Base-by-base conservation (phyloP, 1,140 invertebrate species). In the Probaryconus sp. region DNA sequence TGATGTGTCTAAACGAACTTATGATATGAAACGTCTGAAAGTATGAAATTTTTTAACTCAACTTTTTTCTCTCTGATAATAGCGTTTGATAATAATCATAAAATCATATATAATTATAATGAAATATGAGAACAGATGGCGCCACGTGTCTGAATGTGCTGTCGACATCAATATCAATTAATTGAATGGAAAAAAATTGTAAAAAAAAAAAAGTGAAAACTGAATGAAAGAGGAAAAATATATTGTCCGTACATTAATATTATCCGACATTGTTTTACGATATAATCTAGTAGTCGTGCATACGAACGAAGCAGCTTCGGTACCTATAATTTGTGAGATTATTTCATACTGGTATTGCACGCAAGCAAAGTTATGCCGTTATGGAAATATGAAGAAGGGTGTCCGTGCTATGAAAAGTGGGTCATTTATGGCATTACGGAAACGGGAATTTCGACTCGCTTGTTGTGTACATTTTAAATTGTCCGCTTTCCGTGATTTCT, bases 261-360 rank as follows among this genome's bases (percentile, higher is more conserved):
- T 9, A 30, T 9, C 28, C 9, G 28, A 30, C 28, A 30, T 30
- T 48, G 33, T 45, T 70, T 45, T 13, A 37, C 20, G 51, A 55
- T 64, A 37, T 61, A 40, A 70, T 70, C 55, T 33, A 30, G 31
- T 38, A 43, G 17, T 28, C 6, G 14, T 9, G 53, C 21, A 28
- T 42, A 21, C 17, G 42, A 10, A 28, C 20, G 40, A 55, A 56
- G n/a, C n/a, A n/a, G n/a, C 35, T 60, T 65, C 43, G 53, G 60
- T 64, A 21, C 24, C 53, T 60, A 38, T 60, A 72, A 72, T 72
- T 65, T 72, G 69, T 10, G 53, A 38, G 38, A 72, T 64, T 65
- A 72, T 65, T 72, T 65, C 45, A 72, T 60, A 53, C 61, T 21
- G 37, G 11, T 28, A 43, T 73, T 65, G 58, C 69, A 73, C 69